Evolutionary conservation across 2,113 vertebrate genomes (phyloP), one percentile per base, ranked within the genome.

Genomic region (Pseudorhombus dupliciocellatus): DNA sequence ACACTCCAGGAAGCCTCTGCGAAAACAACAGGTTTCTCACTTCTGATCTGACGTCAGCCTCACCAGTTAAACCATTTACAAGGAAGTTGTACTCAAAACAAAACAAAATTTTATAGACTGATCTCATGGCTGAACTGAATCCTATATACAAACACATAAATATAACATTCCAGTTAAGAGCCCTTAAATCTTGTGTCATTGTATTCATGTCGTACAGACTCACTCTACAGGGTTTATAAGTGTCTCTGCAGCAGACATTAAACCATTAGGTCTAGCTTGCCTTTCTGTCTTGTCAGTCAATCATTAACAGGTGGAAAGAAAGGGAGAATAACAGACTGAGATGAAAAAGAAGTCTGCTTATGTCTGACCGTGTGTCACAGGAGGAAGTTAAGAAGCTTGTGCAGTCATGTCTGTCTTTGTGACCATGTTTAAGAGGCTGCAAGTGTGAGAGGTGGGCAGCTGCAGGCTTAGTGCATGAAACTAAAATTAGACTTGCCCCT

Each of bases 1-100:
- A 82, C 95, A 97, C 86, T 98, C 97, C 88, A 97, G 90, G 77
- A 98, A 95, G 7, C 93, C 94, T 0, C 97, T 99, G 70, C 20
- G 5, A 56, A 71, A 77, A 80, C 40, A 80, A 11, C 8, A 56
- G 1, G 30, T 46, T 20, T 8, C 4, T 74, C 34, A 78, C 10
- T 30, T 63, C 4, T 68, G 24, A 61, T 76, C 34, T 42, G 18
- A 66, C 64, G 26, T 65, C 28, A 50, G 4, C 5, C 25, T 18
- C 2, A 54, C 68, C n/a, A 42, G 6, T 65, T 66, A 18, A 59
- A 70, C 4, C 2, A 58, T 28, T 66, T 2, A 30, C 12, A 14
- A 26, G 14, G 52, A 52, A 12, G 21, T 24, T 14, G 22, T 53
- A 25, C 16, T 7, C 42, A 18, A 46, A 46, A 20, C 4, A 5